phyloP scores from a whole-genome alignment of 2,797 vertebrate species.

The Arremon brunneinucha region DNA sequence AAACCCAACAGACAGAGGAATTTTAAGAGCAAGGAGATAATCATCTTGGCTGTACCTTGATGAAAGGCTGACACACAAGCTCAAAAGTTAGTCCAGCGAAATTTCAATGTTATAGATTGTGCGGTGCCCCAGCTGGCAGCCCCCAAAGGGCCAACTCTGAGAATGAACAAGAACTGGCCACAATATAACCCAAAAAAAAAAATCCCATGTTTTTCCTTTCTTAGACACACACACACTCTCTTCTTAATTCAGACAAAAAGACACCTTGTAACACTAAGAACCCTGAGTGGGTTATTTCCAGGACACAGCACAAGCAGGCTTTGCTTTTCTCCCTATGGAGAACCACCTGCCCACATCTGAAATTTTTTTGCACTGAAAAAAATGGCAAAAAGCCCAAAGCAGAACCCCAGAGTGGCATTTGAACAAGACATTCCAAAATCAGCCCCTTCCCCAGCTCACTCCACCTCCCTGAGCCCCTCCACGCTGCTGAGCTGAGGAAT shows the following conservation, averaged over 20 bases:
- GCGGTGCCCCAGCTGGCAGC: background rate
- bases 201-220: accelerated
- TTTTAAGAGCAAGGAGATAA: background rate
- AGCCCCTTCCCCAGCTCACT: background rate
- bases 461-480: background rate
- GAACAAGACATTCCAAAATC: background rate
- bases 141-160: background rate
- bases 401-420: background rate
- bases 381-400: background rate
- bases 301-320: background rate
- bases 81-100: background rate
- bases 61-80: background rate
- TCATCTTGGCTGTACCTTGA: background rate
- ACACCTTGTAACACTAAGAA: background rate
- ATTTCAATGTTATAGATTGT: accelerated
- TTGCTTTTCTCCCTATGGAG: background rate
- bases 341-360: background rate
- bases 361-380: background rate
- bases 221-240: background rate
- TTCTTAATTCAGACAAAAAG: background rate
- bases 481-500: accelerated
- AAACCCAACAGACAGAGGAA: background rate
- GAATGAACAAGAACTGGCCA: background rate
- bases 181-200: background rate
- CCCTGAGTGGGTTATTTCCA: background rate